Base-by-base conservation (phyloP, 2,888 invertebrate species). In the Eupithecia insigniata region DNA sequence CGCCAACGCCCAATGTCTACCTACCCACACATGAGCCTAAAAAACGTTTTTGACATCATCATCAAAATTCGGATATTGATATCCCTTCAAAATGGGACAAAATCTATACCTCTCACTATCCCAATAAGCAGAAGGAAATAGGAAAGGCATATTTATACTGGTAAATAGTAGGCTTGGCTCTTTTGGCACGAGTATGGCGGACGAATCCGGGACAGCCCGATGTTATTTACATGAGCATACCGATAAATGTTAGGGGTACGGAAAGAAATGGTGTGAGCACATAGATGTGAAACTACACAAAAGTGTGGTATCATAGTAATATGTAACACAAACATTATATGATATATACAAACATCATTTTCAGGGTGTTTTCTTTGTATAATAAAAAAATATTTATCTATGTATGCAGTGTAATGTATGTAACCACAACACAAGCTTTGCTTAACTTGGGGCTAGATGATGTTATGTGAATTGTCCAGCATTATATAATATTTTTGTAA, bases 191-290 rank as follows among this genome's bases (percentile, higher is more conserved):
- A 82, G 84, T 84, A 86, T 84, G 88, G 85, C 85, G 83, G 84
- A 51, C 46, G 83, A 87, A 87, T 86, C 83, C 82, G 78, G 79
- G 51, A 51, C 60, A 83, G 83, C 81, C 83, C 83, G 77, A 84
- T 86, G 84, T 88, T 92, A 92, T 92, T 92, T 92, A 90, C 90
- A 91, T 90, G 87, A 85, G 84, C 83, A 85, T 89, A 85, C 83
- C 85, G 84, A 89, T 90, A 90, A 89, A 89, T 88, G 86, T 90
- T 84, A 86, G 84, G 84, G 65, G 62, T 68, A 85, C 26, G 55
- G 46, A n/a, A 43, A 5, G 14, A 34, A 62, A 62, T 68, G 30
- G 46, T 30, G 62, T n/a, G 51, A n/a, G n/a, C 55, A 32, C 22
- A 60, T 70, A 68, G 73, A 73, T 62, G 18, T 32, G 39, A 36